Percentiles rank a stretch among this genome's conserved stretches.
Evolutionary conservation across 2,113 vertebrate genomes (phyloP).

Genomic region (Climacteris rufus): DNA sequence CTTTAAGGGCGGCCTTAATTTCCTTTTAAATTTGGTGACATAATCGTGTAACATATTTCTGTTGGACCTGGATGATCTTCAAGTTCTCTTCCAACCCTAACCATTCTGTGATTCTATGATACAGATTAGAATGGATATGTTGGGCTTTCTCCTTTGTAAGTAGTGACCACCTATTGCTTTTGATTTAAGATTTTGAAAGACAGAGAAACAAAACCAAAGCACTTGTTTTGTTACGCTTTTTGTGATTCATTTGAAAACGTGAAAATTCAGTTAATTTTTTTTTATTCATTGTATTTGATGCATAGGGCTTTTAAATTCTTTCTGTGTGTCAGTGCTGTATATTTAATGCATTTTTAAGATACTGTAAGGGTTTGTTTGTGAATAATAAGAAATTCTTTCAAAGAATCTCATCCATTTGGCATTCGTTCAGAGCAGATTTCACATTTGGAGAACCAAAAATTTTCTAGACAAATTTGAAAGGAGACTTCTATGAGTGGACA

Average conservation of each 20-base stretch:
- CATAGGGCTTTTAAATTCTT: background rate
- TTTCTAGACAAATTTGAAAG: background rate
- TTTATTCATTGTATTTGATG: background rate
- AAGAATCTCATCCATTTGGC: background rate
- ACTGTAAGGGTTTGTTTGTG: background rate
- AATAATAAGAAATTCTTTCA: background rate
- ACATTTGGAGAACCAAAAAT: background rate
- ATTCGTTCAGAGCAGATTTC: background rate
- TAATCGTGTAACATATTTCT: background rate
- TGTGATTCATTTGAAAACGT: background rate
- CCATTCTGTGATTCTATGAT: background rate
- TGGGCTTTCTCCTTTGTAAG: background rate
- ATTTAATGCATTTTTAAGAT: background rate
- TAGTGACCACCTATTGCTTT: background rate
- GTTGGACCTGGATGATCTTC: background rate
- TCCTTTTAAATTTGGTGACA: background rate
- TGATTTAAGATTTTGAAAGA: background rate
- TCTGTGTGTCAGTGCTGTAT: background rate
- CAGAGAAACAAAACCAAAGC: background rate
- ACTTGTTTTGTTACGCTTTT: background rate
- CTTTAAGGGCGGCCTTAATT: background rate
- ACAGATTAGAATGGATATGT: rapidly evolving
- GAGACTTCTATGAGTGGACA: background rate
- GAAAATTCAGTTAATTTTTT: background rate
- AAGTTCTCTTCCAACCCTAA: background rate